Evolutionary conservation across 2,888 invertebrate genomes (phyloP).

Genomic region (Sabellastarte sp.): DNA sequence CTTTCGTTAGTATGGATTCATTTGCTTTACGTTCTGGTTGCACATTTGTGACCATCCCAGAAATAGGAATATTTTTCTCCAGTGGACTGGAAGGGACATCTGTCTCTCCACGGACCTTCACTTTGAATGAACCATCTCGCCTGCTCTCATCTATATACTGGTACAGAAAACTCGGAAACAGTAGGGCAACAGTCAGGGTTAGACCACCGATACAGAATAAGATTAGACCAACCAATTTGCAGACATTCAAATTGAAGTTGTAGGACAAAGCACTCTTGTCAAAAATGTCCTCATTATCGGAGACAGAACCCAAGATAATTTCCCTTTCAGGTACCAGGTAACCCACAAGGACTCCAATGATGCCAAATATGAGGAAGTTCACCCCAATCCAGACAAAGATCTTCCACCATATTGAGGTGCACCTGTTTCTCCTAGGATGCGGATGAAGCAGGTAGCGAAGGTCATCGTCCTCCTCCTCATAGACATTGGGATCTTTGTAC

Average conservation of each 20-base stretch:
- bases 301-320: conserved; percentile 52
- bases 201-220: conserved; percentile 62
- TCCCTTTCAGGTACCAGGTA: conserved; percentile 61
- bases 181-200: conserved; percentile 60
- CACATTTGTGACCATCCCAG: conserved; percentile 49
- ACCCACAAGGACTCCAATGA: conserved; percentile 61
- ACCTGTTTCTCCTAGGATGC: conserved; percentile 34
- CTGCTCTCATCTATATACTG: conserved; percentile 59
- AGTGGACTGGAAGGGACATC: conserved; percentile 42
- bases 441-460: conserved; percentile 53
- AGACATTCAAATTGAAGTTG: conserved; percentile 61
- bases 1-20: conserved; percentile 40
- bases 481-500: conserved; percentile 48
- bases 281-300: conserved; percentile 50
- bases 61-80: conserved; percentile 55
- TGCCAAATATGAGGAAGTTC: conserved; percentile 60
- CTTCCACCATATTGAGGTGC: conserved; percentile 36
- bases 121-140: conserved; percentile 22
- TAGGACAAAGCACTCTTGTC: conserved; percentile 59
- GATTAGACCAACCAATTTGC: conserved; percentile 61
- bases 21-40: conserved; percentile 51
- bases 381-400: conserved; percentile 60
- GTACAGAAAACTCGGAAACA: conserved; percentile 61
- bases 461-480: conserved; percentile 56
- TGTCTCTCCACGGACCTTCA: neutral